Base-by-base conservation (phyloP, 2,888 invertebrate genomes). In the Arge pagana region DNA sequence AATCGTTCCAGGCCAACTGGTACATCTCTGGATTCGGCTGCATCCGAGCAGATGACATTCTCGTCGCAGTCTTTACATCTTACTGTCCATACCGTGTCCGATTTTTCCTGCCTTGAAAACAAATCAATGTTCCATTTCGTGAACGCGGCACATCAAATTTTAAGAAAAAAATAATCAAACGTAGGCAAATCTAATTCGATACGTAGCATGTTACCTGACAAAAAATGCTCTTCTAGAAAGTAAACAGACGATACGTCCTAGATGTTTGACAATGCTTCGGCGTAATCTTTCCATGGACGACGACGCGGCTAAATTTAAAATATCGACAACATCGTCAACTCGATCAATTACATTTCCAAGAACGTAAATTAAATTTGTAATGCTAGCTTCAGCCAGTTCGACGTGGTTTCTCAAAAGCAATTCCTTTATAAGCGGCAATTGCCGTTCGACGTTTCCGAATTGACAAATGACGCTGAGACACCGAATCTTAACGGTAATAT, bases 191-290 rank as follows among this genome's bases (percentile, higher is more conserved):
- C 48, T 37, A 35, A 36, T 13, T 23, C 33, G 43, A 39, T 67
- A 70, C 71, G 68, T 65, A 31, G 63, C 37, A 15, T 30, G 36
- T 45, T 48, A 53, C 53, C 28, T 53, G 10, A 16, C 28, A 13
- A 53, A 7, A 6, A 31, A 58, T 13, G 64, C 71, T 24, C 54
- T 53, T 41, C 64, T 66, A 4, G 73, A 70, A n/a, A 64, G 50
- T 15, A 71, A 53, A 52, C 76, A 76, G 45, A 65, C 61, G n/a
- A 71, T 52, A n/a, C 58, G 60, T 3, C 73, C 70, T 13, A 77
- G 55, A 15, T 60, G 54, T 37, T 53, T 57, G 3, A 65, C 66
- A 23, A 75, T 60, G 4, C 63, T 64, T 52, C 66, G 62, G 4
- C 66, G 63, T 21, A 73, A 52, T 23, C 57, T 43, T 16, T 56